A percentile compares a stretch with the other conserved stretches of the same genome.
Evolutionary conservation across 2,888 invertebrate species (phyloP).

Genomic region (Mythimna ferrago): DNA sequence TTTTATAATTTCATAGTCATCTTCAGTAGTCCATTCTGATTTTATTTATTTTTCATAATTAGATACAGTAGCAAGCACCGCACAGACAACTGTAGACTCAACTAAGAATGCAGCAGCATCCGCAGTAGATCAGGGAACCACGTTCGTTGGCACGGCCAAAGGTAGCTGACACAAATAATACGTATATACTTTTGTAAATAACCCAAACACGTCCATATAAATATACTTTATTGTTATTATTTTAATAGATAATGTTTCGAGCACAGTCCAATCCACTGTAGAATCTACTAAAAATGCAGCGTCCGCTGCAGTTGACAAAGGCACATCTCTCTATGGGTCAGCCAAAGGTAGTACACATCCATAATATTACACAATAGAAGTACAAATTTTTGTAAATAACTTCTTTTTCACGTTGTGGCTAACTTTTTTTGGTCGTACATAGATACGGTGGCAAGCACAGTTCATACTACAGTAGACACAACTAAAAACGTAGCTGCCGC

Average conservation of each 20-base stretch:
- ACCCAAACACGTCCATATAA: not conserved
- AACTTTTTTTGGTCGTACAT: constrained; percentile 36
- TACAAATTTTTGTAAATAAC: not conserved
- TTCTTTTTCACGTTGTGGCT: constrained; percentile 4
- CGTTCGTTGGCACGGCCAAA: constrained; percentile 73
- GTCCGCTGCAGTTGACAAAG: constrained; percentile 71
- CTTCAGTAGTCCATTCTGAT: constrained; percentile 23
- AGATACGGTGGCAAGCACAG: constrained; percentile 73
- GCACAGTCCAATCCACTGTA: constrained; percentile 69
- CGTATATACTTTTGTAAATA: constrained; percentile 1
- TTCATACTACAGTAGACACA: constrained; percentile 72
- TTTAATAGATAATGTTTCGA: constrained; percentile 72
- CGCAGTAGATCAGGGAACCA: constrained; percentile 71
- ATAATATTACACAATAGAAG: not conserved
- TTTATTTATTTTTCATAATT: constrained; percentile 41
- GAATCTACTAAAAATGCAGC: constrained; percentile 76
- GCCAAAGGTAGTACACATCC: constrained; percentile 53
- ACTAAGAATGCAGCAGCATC: constrained; percentile 70
- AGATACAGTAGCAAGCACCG: constrained; percentile 70
- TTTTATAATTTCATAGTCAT: constrained; percentile 5
- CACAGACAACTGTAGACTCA: constrained; percentile 66
- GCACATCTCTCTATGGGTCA: constrained; percentile 61
- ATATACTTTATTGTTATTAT: constrained; percentile 18
- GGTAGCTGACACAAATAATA: constrained; percentile 57
- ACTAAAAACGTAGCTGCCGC: constrained; percentile 75